These are phyloP conservation scores for Lophochroa leadbeateri DNA, from an alignment of 2,113 vertebrate genomes.

Conservation along the genomic window DNA sequence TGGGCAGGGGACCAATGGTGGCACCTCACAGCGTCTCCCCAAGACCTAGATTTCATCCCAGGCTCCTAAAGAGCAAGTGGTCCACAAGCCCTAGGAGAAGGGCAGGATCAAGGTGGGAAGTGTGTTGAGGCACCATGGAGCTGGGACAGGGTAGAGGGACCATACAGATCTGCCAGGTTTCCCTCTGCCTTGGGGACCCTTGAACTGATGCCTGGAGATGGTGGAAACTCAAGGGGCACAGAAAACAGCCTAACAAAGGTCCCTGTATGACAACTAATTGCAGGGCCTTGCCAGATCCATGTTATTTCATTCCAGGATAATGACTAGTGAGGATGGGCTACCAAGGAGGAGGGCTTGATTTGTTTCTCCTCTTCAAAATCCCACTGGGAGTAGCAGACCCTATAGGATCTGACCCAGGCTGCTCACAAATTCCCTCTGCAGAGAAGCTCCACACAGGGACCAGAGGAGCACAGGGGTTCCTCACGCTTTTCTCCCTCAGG, in stretches of 20 bases:
- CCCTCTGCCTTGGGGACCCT: not conserved
- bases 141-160: not conserved
- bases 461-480: not conserved
- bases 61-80: not conserved
- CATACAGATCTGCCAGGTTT: not conserved
- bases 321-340: not conserved
- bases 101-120: not conserved
- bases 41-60: not conserved
- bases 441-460: not conserved
- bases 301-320: not conserved
- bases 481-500: not conserved
- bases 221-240: not conserved
- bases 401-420: not conserved
- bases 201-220: not conserved
- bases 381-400: not conserved
- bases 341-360: not conserved
- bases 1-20: not conserved
- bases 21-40: not conserved
- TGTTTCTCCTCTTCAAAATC: not conserved
- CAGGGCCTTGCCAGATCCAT: not conserved
- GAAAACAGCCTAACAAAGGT: not conserved
- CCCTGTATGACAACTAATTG: not conserved
- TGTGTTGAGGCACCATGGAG: rapidly evolving
- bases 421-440: not conserved
- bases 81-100: rapidly evolving